Evolutionary conservation across 2,888 invertebrate species (phyloP), one percentile per base, ranked within the genome.

Genomic region (Ophioninae sp.): DNA sequence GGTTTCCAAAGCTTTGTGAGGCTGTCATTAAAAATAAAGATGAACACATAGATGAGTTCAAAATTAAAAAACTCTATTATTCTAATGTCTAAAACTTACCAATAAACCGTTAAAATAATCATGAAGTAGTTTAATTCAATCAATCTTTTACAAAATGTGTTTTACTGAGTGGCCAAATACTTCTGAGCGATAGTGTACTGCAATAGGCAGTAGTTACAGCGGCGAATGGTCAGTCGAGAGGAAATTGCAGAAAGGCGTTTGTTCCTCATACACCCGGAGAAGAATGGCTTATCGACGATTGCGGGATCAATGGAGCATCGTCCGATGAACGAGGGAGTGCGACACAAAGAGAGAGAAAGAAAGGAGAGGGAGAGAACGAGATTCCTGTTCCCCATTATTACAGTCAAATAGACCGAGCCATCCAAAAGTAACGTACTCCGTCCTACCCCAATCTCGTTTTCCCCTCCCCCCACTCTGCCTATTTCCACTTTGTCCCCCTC

Each of bases 341-440:
- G 51, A 51, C 3, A 3, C 13, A 44, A 5, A 44, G 44, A 44
- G 13, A 51, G 51, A 9, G 10, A 51, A 13, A 51, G 51, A 51
- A 13, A 6, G 41, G 9, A 9, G 9, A 9, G 9, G 41, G 30
- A 30, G 30, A 30, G 30, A 30, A 30, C 30, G 77, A 68, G 63
- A 58, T 41, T 64, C 39, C 69, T n/a, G 64, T 67, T 77, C 56
- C 39, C 51, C 56, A 81, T 81, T 77, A 81, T 73, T 39, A 61
- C 61, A 72, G 71, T 67, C 77, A 81, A 81, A 77, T 72, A 77
- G 72, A 81, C 72, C 22, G 64, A 59, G 13, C 44, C 68, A 63
- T 51, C 56, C 37, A 22, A 71, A 23, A 39, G 71, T 69, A 69
- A 20, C 17, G 41, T 20, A 20, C 22, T 9, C 30, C 23, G 37